phyloP scores from a whole-genome alignment of 2,797 vertebrate species.

The Cichlasoma orientale region DNA sequence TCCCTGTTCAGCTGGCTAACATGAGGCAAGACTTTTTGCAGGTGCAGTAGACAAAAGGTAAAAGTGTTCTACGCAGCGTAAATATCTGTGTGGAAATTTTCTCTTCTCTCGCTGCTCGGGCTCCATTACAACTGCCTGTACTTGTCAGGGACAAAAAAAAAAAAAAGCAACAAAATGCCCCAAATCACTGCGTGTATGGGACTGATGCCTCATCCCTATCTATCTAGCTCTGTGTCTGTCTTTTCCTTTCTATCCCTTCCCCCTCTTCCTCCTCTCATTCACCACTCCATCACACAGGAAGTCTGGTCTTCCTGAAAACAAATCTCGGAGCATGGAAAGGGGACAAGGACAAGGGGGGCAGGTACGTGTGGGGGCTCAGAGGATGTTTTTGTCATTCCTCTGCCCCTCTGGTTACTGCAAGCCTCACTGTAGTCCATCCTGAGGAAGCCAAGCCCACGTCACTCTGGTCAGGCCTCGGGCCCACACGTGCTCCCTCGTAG shows the following conservation, averaged over 20 bases:
- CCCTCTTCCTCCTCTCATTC: slow-evolving; percentile 68
- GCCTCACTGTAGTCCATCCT: slow-evolving; percentile 71
- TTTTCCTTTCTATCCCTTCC: slow-evolving; percentile 53
- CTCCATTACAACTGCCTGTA: slow-evolving; percentile 43
- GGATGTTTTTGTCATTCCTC: slow-evolving; percentile 78
- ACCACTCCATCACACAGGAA: slow-evolving; percentile 73
- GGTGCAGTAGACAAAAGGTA: not conserved
- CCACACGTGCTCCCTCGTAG: slow-evolving; percentile 42
- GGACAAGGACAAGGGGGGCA: slow-evolving; percentile 65
- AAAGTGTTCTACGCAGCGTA: not conserved
- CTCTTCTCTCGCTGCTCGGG: not conserved
- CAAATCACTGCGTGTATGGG: slow-evolving; percentile 8
- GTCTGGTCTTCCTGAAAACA: slow-evolving; percentile 79
- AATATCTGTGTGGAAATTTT: not conserved
- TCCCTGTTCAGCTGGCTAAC: not conserved
- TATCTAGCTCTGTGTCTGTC: slow-evolving; percentile 52
- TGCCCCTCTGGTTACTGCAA: slow-evolving; percentile 60
- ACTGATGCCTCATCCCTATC: slow-evolving; percentile 39
- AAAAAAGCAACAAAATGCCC: not conserved
- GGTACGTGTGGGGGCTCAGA: slow-evolving; percentile 56
- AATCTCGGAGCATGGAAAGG: slow-evolving; percentile 62
- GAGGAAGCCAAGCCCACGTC: slow-evolving; percentile 78
- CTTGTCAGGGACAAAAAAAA: slow-evolving; percentile 56
- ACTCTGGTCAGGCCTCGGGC: slow-evolving; percentile 54
- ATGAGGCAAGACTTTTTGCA: slow-evolving; percentile 1